Evolutionary conservation across 2,797 vertebrate genomes (phyloP).

Genomic region (Brachymystax lenok): DNA sequence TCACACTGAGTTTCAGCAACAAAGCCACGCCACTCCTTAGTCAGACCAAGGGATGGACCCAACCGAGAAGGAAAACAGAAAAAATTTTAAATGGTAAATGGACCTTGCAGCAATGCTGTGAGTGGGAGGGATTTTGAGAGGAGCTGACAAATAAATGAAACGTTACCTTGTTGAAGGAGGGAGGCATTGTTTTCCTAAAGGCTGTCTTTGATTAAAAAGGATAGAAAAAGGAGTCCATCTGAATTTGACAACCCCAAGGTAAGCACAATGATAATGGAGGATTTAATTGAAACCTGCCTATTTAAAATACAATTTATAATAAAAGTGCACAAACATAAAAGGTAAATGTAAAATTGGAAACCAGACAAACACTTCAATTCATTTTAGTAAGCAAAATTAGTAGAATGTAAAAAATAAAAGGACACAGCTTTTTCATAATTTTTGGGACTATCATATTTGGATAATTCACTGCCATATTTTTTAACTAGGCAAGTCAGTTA

Average conservation of each 20-base stretch:
- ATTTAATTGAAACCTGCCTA: conserved; percentile 51
- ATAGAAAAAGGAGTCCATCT: conserved; percentile 58
- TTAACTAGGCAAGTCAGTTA: too few relatives aligned
- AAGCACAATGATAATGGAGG: conserved; percentile 64
- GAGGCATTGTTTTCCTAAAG: conserved; percentile 55
- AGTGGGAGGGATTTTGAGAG: conserved; percentile 28
- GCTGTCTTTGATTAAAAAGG: conserved; percentile 67
- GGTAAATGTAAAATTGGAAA: neutral
- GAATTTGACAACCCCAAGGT: conserved; percentile 60
- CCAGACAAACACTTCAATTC: neutral
- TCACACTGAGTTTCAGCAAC: neutral
- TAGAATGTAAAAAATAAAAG: neutral
- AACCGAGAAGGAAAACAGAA: conserved; percentile 49
- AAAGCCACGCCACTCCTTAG: neutral
- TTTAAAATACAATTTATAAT: neutral
- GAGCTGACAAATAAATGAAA: conserved; percentile 58
- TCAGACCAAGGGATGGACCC: conserved; percentile 38
- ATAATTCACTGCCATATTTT: neutral
- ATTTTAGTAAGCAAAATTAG: neutral
- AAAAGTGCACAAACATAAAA: neutral
- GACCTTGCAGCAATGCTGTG: conserved; percentile 45
- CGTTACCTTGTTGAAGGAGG: conserved; percentile 51
- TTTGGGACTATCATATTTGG: neutral
- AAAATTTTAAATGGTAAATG: conserved; percentile 37
- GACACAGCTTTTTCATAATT: neutral